phyloP scores from a whole-genome alignment of 2,113 vertebrate species.

The Spilogale gracilis region DNA sequence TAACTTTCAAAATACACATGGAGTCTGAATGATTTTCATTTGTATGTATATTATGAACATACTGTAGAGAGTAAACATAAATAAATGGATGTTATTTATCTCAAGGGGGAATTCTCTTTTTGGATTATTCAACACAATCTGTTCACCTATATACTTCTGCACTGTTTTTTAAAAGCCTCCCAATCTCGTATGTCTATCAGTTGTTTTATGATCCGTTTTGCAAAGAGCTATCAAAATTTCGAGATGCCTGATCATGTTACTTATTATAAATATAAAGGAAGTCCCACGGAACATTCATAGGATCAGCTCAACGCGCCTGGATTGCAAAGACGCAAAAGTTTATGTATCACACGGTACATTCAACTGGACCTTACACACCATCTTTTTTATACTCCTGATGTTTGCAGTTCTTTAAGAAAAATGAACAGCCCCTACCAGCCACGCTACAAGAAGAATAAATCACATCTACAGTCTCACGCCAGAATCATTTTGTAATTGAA shows the following conservation, averaged over 20 bases:
- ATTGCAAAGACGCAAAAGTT: background rate
- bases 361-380: background rate
- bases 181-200: conserved; percentile 59
- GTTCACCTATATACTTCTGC: conserved; percentile 73
- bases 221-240: conserved; percentile 56
- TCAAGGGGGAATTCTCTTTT: conserved; percentile 69
- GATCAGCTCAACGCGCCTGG: background rate
- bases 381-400: background rate
- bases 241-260: conserved; percentile 30
- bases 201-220: conserved; percentile 50
- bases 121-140: conserved; percentile 73
- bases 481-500: conserved; percentile 43
- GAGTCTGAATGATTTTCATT: conserved; percentile 39
- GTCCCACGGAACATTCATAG: background rate
- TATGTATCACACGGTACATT: background rate
- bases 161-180: conserved; percentile 63
- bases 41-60: conserved; percentile 42
- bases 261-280: conserved; percentile 62
- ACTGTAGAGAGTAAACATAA: conserved; percentile 52
- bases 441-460: background rate
- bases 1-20: conserved; percentile 51
- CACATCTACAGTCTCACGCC: conserved; percentile 62
- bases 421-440: background rate
- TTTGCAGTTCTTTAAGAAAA: conserved; percentile 18
- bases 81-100: conserved; percentile 75